Conservation (phyloP, 2,888 invertebrate genomes). For the Brenthis daphne region DNA sequence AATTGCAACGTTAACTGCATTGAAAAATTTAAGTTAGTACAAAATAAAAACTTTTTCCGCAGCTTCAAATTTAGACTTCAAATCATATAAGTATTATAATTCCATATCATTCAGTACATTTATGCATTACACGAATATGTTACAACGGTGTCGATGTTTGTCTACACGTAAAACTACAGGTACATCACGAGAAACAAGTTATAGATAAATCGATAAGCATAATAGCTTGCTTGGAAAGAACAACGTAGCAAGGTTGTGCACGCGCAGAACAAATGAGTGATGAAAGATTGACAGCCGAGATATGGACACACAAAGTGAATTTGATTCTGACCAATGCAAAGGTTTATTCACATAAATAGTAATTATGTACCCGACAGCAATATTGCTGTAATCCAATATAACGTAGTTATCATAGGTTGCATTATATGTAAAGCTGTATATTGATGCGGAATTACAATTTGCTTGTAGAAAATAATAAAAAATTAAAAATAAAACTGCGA, state of each 20-base stretch:
- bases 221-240: slow-evolving; percentile 41
- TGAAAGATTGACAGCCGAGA: slow-evolving; percentile 46
- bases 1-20: no score
- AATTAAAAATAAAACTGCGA: no score
- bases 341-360: slow-evolving; percentile 28
- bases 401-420: background rate
- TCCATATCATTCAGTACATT: background rate
- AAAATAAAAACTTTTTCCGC: no score
- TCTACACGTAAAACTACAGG: slow-evolving; percentile 33
- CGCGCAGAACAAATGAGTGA: slow-evolving; percentile 47
- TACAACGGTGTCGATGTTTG: slow-evolving; percentile 26
- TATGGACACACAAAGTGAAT: slow-evolving; percentile 37
- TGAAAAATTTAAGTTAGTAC: no score
- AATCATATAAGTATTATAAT: no score
- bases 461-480: no score
- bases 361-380: slow-evolving; percentile 6
- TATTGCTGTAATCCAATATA: slow-evolving; percentile 6
- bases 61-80: no score
- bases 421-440: no score
- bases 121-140: background rate
- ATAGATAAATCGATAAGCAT: slow-evolving; percentile 44
- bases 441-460: no score
- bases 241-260: slow-evolving; percentile 44
- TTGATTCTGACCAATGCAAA: slow-evolving; percentile 36
- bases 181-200: slow-evolving; percentile 40